These are phyloP conservation scores for Euplexia lucipara DNA, from an alignment of 2,888 invertebrate genomes.

Conservation along the genomic window DNA sequence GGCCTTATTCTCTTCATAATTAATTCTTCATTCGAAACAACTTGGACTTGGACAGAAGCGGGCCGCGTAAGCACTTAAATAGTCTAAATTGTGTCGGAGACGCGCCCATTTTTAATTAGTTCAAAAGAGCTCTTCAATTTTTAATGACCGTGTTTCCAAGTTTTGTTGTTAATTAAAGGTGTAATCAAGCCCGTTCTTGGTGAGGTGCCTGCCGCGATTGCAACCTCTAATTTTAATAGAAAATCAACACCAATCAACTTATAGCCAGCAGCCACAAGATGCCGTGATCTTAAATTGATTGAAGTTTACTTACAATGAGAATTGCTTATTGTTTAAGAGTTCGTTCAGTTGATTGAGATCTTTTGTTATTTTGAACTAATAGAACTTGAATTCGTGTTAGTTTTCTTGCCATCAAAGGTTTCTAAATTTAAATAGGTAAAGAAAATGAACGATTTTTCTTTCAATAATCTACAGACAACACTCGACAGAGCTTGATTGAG, in stretches of 20 bases:
- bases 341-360: constrained; percentile 47
- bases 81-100: constrained; percentile 88
- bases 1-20: constrained; percentile 88
- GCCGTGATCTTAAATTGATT: constrained; percentile 55
- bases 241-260: constrained; percentile 57
- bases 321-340: constrained; percentile 53
- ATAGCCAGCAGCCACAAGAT: constrained; percentile 39
- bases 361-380: constrained; percentile 38
- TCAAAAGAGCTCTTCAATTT: constrained; percentile 85
- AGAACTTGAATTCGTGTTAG: constrained; percentile 38
- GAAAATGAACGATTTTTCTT: constrained; percentile 4
- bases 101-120: constrained; percentile 90
- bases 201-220: constrained; percentile 68
- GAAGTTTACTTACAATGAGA: constrained; percentile 48
- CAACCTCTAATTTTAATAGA: constrained; percentile 72
- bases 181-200: constrained; percentile 69
- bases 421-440: constrained; percentile 21
- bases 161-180: constrained; percentile 80
- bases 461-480: constrained; percentile 18
- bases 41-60: constrained; percentile 85
- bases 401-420: constrained; percentile 33
- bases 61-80: constrained; percentile 89
- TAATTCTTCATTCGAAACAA: constrained; percentile 91
- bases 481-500: constrained; percentile 38
- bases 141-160: constrained; percentile 85